Evolutionary conservation across 2,888 invertebrate species (phyloP), one percentile per base, ranked within the genome.

Genomic region (Agrenia bidenticulata): DNA sequence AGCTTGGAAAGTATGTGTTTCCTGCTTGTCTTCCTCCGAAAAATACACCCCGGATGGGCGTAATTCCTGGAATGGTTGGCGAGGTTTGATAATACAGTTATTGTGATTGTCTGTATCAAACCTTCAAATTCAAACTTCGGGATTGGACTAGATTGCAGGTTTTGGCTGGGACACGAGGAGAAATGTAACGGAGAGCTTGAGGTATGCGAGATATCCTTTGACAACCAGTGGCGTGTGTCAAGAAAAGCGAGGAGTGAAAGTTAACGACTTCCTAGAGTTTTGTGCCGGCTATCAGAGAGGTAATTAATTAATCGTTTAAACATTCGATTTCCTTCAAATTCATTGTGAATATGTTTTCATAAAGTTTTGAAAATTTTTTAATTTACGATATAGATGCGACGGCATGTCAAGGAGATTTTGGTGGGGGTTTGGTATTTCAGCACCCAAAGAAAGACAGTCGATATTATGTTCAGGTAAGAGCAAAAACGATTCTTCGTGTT

Each of bases 111-210:
- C 15, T 11, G 15, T 9, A 17, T 11, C 15, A 45, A 45, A 9
- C n/a, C 5, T 11, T 45, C 15, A 39, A 39, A 11, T 39, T 11
- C 39, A 11, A 11, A 39, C 15, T 9, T n/a, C n/a, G n/a, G n/a
- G n/a, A n/a, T n/a, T n/a, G n/a, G n/a, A n/a, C n/a, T n/a, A 71
- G 71, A 63, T 64, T 53, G 66, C 64, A 19, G 71, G 71, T 17
- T 71, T 71, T 50, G 66, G 64, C 26, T 71, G 71, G 71, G 71
- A 71, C 41, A 55, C 63, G 27, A 17, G 62, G 24, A 51, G 71
- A 59, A 71, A 71, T 54, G 51, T 71, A 19, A 68, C 71, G 17
- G 68, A 62, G n/a, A 62, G 51, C 15, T 63, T 71, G 37, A 57
- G 64, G 42, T 68, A 49, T 32, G 66, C 68, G 24, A 66, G 60